Percentiles rank a stretch among this genome's conserved stretches.
phyloP scores from a whole-genome alignment of 2,113 vertebrate genomes.

The Cyprinus carpio region DNA sequence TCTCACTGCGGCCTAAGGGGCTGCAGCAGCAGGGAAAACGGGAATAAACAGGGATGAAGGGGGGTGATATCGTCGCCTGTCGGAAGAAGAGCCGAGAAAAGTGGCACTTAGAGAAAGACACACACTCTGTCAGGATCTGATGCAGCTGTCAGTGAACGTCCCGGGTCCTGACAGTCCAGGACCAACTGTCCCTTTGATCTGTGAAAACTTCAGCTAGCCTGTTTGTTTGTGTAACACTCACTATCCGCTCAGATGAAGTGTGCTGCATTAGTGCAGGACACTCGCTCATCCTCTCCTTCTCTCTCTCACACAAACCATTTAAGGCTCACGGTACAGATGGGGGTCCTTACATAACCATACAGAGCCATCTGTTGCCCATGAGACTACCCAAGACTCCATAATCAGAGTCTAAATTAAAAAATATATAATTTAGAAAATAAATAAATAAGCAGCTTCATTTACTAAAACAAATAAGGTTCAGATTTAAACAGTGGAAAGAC shows the following conservation, averaged over 20 bases:
- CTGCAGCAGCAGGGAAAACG: conserved; percentile 16
- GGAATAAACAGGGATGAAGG: neutral
- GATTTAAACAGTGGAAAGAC: neutral
- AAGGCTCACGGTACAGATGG: conserved; percentile 46
- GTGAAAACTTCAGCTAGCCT: neutral
- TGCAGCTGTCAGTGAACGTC: conserved; percentile 53
- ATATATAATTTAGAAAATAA: neutral
- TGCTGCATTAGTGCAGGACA: conserved; percentile 12
- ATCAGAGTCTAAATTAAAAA: neutral
- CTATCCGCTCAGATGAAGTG: conserved; percentile 14
- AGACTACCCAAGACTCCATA: neutral
- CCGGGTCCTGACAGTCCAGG: conserved; percentile 2
- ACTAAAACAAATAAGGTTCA: too few species aligned
- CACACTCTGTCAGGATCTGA: neutral
- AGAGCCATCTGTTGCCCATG: conserved; percentile 51
- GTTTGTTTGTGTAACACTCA: conserved; percentile 42
- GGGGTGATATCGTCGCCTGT: conserved; percentile 37
- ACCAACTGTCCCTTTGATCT: conserved; percentile 55
- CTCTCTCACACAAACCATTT: conserved; percentile 1
- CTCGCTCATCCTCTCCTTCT: neutral
- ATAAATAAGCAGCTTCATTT: neutral
- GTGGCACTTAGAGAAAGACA: conserved; percentile 38
- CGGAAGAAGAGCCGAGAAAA: conserved; percentile 51
- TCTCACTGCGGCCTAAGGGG: conserved; percentile 22
- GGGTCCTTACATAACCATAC: conserved; percentile 52